A percentile compares a stretch with the other conserved stretches of the same genome.
Evolutionary conservation across 2,113 vertebrate genomes (phyloP).

Genomic region (Perccottus glenii): DNA sequence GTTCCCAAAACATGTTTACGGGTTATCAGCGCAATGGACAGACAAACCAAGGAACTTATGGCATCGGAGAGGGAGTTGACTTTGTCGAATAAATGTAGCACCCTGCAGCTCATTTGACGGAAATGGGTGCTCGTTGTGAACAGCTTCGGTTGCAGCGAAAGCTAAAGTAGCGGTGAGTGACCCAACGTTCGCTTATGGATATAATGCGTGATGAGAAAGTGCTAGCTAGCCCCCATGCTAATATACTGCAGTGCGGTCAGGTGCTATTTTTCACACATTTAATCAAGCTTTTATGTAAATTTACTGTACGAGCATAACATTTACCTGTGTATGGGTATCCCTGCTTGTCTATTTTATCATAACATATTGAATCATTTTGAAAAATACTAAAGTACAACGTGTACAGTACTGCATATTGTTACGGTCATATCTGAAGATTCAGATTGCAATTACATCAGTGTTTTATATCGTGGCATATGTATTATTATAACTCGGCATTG

Average conservation of each 20-base stretch:
- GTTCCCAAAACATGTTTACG: conserved; percentile 18
- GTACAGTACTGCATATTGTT: neutral
- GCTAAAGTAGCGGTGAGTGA: conserved; percentile 49
- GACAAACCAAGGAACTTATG: neutral
- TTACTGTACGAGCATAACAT: neutral
- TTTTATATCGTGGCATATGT: too few relatives aligned
- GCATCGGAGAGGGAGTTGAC: neutral
- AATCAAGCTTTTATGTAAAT: neutral
- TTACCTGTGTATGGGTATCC: neutral
- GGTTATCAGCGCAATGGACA: neutral
- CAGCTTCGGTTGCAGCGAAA: conserved; percentile 19
- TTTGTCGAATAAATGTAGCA: neutral
- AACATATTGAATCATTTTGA: neutral
- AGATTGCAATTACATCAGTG: too few relatives aligned
- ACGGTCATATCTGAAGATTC: too few relatives aligned
- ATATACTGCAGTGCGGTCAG: neutral
- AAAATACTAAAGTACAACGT: neutral
- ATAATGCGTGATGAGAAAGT: neutral
- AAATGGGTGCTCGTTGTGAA: conserved; percentile 33
- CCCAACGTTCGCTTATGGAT: neutral
- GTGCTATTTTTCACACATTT: neutral
- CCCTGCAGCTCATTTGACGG: neutral
- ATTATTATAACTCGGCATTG: too few relatives aligned
- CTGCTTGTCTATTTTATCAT: neutral
- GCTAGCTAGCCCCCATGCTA: conserved; percentile 9